Evolutionary conservation across 2,888 invertebrate species (phyloP), one percentile per base, ranked within the genome.

Genomic region (Diarsia rubi): DNA sequence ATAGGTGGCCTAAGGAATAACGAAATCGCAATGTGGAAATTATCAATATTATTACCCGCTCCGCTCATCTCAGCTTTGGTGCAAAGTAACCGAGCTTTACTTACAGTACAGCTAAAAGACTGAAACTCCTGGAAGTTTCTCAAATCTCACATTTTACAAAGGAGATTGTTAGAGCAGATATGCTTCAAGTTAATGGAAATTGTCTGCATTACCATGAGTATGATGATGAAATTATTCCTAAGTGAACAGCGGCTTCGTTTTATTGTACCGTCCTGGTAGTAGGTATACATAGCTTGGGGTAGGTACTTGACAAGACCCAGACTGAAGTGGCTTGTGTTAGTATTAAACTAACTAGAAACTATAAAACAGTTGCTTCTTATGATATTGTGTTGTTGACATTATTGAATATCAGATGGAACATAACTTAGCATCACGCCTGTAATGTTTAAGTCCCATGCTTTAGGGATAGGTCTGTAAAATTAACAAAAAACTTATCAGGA

Each of bases 141-240:
- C 44, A 75, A 66, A 81, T 67, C 64, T 81, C 21, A 63, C 45
- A 78, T 79, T 86, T 81, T 69, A 74, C 45, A 45, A 63, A 47
- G 37, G 57, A 78, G 73, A 81, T 83, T 75, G 67, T 49, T 70
- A 69, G 70, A 79, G 66, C 42, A 78, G 83, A 85, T 85, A 79
- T 81, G 63, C 59, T 85, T 75, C 63, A 65, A 83, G 63, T 76
- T 77, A 85, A 86, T 78, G 78, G 78, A 86, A 86, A 84, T 86
- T 83, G 77, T 68, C 83, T 75, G 70, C 82, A 78, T 86, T 86
- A 86, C 69, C 83, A 75, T 71, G 74, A 85, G 85, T 68, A 74
- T 80, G 73, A 84, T 81, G 78, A 85, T 83, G 54, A 81, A 86
- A 85, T 86, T 86, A 85, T 86, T 78, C 85, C 60, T 81, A 71